These are phyloP conservation scores for Heliconius hermathena DNA, from an alignment of 1,140 invertebrate genomes.

Conservation along the genomic window DNA sequence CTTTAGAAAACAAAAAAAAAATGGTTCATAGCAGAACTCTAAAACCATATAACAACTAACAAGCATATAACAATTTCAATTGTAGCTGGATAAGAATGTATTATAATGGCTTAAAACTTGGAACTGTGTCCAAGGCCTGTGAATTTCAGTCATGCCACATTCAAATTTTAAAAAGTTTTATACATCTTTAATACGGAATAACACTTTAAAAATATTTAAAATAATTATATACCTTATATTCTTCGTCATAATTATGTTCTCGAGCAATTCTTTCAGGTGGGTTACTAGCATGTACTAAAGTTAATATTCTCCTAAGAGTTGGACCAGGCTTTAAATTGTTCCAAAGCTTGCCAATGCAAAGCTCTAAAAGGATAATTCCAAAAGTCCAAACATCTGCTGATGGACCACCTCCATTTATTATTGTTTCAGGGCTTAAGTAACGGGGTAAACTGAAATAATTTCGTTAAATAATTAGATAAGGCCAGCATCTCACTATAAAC, in stretches of 20 bases:
- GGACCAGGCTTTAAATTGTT: constrained; percentile 87
- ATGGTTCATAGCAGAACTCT: too few species aligned
- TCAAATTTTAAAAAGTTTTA: too few species aligned
- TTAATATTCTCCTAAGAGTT: constrained; percentile 88
- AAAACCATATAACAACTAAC: too few species aligned
- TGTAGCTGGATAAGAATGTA: too few species aligned
- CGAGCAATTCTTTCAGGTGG: constrained; percentile 89
- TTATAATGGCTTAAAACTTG: too few species aligned
- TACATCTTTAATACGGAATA: too few species aligned
- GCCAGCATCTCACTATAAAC: too few species aligned
- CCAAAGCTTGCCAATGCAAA: constrained; percentile 87
- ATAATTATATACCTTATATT: constrained; percentile 82
- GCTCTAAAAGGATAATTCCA: constrained; percentile 92
- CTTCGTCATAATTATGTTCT: constrained; percentile 87
- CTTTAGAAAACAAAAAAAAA: too few species aligned
- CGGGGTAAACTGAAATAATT: constrained; percentile 81
- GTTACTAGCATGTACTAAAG: constrained; percentile 84
- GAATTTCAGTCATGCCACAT: too few species aligned
- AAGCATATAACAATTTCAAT: too few species aligned
- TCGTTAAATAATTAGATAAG: too few species aligned
- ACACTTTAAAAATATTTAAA: neutral
- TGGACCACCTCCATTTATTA: constrained; percentile 85
- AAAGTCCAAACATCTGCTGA: constrained; percentile 96
- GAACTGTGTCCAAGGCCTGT: too few species aligned
- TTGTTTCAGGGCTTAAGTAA: constrained; percentile 93